Evolutionary conservation across 1,140 invertebrate genomes (phyloP).

Genomic region (Achatina immaculata): DNA sequence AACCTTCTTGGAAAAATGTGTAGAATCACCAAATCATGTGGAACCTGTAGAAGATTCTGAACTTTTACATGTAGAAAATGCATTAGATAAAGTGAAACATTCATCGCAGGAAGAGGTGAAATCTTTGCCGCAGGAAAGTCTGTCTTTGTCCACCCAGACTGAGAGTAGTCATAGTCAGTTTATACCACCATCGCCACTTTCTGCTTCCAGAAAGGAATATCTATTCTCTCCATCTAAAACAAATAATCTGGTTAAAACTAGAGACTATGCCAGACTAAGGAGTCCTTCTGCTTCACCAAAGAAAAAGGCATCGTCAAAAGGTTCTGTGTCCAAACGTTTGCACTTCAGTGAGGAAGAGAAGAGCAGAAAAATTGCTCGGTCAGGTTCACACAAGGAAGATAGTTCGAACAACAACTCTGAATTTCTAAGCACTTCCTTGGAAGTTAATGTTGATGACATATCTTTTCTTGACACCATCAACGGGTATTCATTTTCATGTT

Average conservation of each 20-base stretch:
- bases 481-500: background rate
- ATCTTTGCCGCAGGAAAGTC: no score
- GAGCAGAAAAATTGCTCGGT: background rate
- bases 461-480: conserved; percentile 1
- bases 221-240: conserved; percentile 24
- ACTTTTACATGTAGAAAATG: no score
- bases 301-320: background rate
- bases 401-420: background rate
- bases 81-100: no score
- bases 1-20: no score
- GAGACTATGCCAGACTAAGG: conserved; percentile 22
- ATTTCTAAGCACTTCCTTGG: background rate
- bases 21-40: no score
- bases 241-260: conserved; percentile 19
- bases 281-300: conserved; percentile 17
- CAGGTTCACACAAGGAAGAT: background rate
- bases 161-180: background rate
- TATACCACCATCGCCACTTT: background rate
- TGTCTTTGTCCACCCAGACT: no score
- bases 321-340: conserved; percentile 6
- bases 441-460: conserved; percentile 13
- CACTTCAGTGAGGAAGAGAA: background rate
- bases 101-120: no score
- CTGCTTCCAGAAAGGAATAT: background rate
- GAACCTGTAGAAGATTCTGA: no score